Conservation (phyloP, 2,113 vertebrate genomes). For the Trichechus manatus region DNA sequence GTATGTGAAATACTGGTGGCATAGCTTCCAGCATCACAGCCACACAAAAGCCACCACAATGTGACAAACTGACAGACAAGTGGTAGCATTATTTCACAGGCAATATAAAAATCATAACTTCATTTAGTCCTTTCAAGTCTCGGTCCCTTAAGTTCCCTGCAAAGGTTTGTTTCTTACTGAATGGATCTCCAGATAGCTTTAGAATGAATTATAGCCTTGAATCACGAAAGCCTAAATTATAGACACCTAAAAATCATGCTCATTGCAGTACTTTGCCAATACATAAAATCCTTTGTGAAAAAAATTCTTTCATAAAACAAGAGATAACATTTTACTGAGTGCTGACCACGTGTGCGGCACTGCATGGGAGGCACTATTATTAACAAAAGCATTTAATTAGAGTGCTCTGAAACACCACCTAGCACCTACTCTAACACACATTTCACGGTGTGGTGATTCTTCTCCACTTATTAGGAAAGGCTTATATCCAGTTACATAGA, state of each 20-base stretch:
- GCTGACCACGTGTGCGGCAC: background rate
- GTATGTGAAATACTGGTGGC: too few relatives aligned
- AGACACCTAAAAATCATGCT: constrained; percentile 33
- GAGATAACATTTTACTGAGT: constrained; percentile 16
- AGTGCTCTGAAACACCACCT: background rate
- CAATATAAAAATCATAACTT: constrained; percentile 48
- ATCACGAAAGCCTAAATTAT: constrained; percentile 59
- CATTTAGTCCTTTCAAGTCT: constrained; percentile 60
- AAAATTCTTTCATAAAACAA: constrained; percentile 38
- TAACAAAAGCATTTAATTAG: background rate
- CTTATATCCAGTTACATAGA: background rate
- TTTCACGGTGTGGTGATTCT: background rate
- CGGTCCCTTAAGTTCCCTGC: constrained; percentile 38
- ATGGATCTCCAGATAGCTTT: constrained; percentile 54
- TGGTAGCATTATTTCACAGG: background rate
- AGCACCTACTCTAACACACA: background rate
- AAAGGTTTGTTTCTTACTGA: constrained; percentile 53
- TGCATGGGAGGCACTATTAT: background rate
- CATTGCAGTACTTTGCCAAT: constrained; percentile 3
- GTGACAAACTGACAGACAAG: too few relatives aligned
- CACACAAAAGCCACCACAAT: too few relatives aligned
- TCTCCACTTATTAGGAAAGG: background rate
- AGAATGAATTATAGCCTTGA: constrained; percentile 62
- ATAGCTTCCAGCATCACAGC: too few relatives aligned
- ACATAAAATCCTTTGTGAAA: constrained; percentile 49